These are phyloP conservation scores for Hyla sarda DNA, from an alignment of 2,113 vertebrate species.

Conservation along the genomic window DNA sequence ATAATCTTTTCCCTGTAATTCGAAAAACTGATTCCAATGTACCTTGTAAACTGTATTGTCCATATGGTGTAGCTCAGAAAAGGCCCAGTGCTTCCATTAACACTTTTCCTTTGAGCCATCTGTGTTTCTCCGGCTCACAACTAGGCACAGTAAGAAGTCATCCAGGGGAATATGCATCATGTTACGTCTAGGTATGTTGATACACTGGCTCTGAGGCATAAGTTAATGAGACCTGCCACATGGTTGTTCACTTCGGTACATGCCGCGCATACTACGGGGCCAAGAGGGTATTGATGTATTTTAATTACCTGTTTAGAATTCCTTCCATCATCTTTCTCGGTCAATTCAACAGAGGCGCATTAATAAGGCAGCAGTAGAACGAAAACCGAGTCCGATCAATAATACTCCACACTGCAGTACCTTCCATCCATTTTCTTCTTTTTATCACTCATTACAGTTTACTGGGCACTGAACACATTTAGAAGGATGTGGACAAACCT, in stretches of 20 bases:
- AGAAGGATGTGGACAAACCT: not conserved
- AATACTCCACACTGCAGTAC: not conserved
- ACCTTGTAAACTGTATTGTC: not conserved
- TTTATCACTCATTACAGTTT: conserved; percentile 33
- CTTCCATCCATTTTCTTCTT: conserved; percentile 16
- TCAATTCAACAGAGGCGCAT: conserved; percentile 7
- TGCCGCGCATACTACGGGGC: not conserved
- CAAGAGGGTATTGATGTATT: conserved; percentile 31
- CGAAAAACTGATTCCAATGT: not conserved
- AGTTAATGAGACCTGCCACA: conserved; percentile 43
- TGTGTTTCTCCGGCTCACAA: not conserved
- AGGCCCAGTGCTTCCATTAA: not conserved
- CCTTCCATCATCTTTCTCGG: not conserved
- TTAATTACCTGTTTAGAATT: conserved; percentile 21
- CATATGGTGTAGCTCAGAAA: not conserved
- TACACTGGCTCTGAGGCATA: conserved; percentile 10
- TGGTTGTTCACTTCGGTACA: conserved; percentile 1
- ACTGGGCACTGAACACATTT: not conserved
- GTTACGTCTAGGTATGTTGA: not conserved
- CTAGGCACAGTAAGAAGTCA: not conserved
- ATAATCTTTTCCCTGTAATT: not conserved
- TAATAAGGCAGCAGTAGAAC: conserved; percentile 34
- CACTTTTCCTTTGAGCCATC: conserved; percentile 6
- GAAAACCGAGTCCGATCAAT: conserved; percentile 28
- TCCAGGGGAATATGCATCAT: conserved; percentile 4